Evolutionary conservation across 2,113 vertebrate genomes (phyloP), one percentile per base, ranked within the genome.

Genomic region (Gymnogyps californianus): DNA sequence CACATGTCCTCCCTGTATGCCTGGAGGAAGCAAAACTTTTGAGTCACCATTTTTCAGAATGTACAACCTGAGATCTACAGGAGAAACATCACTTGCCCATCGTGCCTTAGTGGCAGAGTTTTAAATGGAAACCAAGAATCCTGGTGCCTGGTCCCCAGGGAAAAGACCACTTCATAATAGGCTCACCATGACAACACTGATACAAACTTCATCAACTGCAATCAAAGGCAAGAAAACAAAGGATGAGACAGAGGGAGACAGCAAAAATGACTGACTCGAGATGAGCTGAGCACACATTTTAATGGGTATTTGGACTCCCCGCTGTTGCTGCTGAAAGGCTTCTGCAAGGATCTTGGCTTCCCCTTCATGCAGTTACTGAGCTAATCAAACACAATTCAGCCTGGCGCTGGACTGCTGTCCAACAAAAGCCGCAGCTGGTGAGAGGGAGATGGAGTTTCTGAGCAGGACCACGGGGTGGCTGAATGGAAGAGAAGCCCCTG

Each of bases 241-340:
- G 87, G 70, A 85, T 1, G 36, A 88, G 70, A 79, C 1, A 9
- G 83, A 67, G 31, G 40, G 52, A 92, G 57, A 89, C 57, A 49
- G 71, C 34, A 87, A 85, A 96, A 97, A 64, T 32, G 22, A 76
- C 72, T 61, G 77, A 72, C 74, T 70, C 0, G 18, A 80, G 80
- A 78, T 36, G 87, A 96, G 89, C 62, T 7, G 38, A 93, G 70
- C 81, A 83, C 94, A 96, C 81, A 44, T 87, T 96, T 96, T 94
- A 96, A 97, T 96, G 93, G 84, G 78, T 49, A 93, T 96, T 84
- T 89, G 87, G 89, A 54, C 87, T 97, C 95, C 95, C 89, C 0
- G 3, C 88, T 92, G 97, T 11, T 81, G 80, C 74, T 91, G 91
- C 91, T 97, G 94, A 94, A 97, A 97, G 81, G 89, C 67, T 85